These are phyloP conservation scores for Ophion obscuratus DNA, from an alignment of 2,888 invertebrate genomes.

Conservation along the genomic window DNA sequence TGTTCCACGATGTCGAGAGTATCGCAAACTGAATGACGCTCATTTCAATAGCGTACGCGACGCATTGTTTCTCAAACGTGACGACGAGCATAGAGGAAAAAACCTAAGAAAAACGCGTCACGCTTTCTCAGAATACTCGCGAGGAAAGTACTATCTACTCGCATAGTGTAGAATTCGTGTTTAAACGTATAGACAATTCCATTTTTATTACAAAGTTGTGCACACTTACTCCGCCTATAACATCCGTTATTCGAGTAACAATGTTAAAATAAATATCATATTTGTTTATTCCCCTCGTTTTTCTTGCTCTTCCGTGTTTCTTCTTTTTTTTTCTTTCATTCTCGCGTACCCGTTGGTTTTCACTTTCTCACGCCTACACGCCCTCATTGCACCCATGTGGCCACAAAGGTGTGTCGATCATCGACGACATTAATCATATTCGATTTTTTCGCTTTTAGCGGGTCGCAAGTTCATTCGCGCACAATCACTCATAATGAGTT, in stretches of 20 bases:
- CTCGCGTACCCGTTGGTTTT: conserved; percentile 49
- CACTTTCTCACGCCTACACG: conserved; percentile 55
- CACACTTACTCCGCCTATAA: conserved; percentile 77
- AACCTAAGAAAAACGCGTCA: conserved; percentile 23
- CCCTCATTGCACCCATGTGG: conserved; percentile 51
- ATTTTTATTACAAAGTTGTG: conserved; percentile 81
- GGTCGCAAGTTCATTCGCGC: conserved; percentile 38
- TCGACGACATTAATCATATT: conserved; percentile 34
- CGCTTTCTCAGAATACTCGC: conserved; percentile 53
- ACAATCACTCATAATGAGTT: conserved; percentile 19
- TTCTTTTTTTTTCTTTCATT: conserved; percentile 22
- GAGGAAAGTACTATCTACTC: conserved; percentile 22
- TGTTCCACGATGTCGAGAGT: background rate
- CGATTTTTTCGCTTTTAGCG: conserved; percentile 16
- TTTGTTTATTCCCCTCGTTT: conserved; percentile 70
- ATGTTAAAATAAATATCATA: conserved; percentile 83
- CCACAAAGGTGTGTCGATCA: conserved; percentile 31
- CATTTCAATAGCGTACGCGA: background rate
- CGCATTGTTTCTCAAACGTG: background rate
- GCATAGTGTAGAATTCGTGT: conserved; percentile 16
- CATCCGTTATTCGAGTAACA: conserved; percentile 80
- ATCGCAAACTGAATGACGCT: conserved; percentile 21
- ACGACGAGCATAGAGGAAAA: conserved; percentile 7
- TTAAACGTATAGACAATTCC: conserved; percentile 77
- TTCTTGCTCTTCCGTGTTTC: conserved; percentile 23